phyloP scores from a whole-genome alignment of 2,888 invertebrate genomes.

The Tipula unca region DNA sequence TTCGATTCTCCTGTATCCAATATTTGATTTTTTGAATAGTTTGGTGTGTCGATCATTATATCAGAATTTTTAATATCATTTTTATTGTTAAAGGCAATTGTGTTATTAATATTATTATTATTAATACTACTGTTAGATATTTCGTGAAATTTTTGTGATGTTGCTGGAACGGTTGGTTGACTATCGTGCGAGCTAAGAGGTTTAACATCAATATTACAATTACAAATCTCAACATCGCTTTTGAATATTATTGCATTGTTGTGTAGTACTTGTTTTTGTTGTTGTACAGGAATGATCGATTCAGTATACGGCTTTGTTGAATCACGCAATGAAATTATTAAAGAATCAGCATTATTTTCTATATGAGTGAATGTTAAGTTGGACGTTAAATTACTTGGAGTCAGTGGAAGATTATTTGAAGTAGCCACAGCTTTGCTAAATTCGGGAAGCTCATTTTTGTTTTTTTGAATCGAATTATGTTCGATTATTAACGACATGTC shows the following conservation, averaged over 20 bases:
- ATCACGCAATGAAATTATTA: constrained; percentile 48
- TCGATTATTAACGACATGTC: constrained; percentile 29
- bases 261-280: background rate
- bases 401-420: background rate
- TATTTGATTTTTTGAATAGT: background rate
- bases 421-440: background rate
- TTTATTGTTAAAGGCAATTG: constrained; percentile 9
- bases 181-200: constrained; percentile 44
- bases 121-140: constrained; percentile 24
- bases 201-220: constrained; percentile 39
- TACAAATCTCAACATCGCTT: constrained; percentile 24
- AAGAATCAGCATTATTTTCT: constrained; percentile 48
- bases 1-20: background rate
- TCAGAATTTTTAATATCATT: constrained; percentile 29
- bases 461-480: background rate
- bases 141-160: constrained; percentile 25
- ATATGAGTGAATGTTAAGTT: constrained; percentile 25
- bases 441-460: background rate
- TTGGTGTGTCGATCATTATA: constrained; percentile 31
- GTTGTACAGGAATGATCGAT: background rate
- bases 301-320: constrained; percentile 37
- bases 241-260: background rate
- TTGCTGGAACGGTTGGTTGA: constrained; percentile 45
- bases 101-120: background rate
- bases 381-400: background rate